A percentile compares a stretch with the other conserved stretches of the same genome.
phyloP scores from a whole-genome alignment of 2,888 invertebrate species.

The Steinernema hermaphroditum region DNA sequence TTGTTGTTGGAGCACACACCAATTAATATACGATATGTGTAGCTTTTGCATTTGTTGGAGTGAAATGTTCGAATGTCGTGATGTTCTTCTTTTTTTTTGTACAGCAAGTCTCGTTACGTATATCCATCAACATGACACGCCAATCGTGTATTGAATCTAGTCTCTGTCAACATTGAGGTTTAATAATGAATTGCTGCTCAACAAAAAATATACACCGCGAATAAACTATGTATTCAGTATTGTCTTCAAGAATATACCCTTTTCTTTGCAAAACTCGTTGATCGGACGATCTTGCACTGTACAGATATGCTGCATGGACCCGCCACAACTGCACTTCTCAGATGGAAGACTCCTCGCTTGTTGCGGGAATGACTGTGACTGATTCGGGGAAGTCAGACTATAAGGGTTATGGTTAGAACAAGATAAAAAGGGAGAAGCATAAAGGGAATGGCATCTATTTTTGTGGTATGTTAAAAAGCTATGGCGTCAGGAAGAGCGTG shows the following conservation, averaged over 20 bases:
- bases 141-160: no score
- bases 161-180: no score
- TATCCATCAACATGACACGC: no score
- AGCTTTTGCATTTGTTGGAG: background rate
- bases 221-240: no score
- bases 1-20: background rate
- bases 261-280: background rate
- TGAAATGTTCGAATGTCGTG: background rate
- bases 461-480: no score
- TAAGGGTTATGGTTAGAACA: no score
- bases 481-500: no score
- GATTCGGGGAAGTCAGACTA: background rate
- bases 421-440: background rate
- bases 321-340: background rate
- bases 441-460: background rate
- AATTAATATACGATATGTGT: background rate
- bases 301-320: background rate
- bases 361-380: background rate
- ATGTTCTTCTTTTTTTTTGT: background rate
- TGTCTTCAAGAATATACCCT: background rate
- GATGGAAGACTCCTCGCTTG: background rate
- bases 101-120: background rate
- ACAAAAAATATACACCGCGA: no score
- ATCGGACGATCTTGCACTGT: background rate
- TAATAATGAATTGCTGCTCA: no score